phyloP scores from a whole-genome alignment of 2,113 vertebrate species.

The Naja naja region DNA sequence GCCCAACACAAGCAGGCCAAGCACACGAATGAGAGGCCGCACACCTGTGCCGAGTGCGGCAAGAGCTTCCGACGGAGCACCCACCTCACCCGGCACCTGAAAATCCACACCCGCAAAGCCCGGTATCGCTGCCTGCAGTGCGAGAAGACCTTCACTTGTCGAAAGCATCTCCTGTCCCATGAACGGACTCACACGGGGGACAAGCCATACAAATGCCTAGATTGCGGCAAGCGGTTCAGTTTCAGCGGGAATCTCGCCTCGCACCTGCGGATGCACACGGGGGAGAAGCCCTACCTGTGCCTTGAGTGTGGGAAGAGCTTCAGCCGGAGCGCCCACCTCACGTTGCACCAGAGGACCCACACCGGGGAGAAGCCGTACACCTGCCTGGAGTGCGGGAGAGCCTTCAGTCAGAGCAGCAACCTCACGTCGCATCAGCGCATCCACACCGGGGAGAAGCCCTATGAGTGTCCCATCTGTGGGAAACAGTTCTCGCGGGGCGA shows the following conservation, averaged over 20 bases:
- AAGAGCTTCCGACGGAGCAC: neutral
- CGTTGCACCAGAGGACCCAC: neutral
- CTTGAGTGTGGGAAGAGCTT: neutral
- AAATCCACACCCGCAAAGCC: neutral
- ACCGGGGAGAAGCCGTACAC: neutral
- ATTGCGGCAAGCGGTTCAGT: neutral
- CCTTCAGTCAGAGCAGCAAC: neutral
- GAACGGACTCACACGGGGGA: neutral
- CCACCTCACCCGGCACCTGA: neutral
- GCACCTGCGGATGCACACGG: neutral
- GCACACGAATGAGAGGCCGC: neutral
- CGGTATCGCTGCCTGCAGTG: neutral
- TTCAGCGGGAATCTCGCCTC: neutral
- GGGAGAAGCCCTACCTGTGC: neutral
- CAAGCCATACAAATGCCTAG: neutral
- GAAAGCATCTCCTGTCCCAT: neutral
- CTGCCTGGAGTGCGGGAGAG: neutral
- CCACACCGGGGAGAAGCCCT: neutral
- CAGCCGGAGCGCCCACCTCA: neutral
- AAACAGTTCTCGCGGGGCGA: neutral
- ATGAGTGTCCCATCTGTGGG: neutral
- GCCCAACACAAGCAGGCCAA: neutral
- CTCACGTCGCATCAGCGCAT: neutral
- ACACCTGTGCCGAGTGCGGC: neutral
- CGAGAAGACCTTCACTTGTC: neutral